Evolutionary conservation across 2,113 vertebrate species (phyloP).

Genomic region (Apeltes quadracus): DNA sequence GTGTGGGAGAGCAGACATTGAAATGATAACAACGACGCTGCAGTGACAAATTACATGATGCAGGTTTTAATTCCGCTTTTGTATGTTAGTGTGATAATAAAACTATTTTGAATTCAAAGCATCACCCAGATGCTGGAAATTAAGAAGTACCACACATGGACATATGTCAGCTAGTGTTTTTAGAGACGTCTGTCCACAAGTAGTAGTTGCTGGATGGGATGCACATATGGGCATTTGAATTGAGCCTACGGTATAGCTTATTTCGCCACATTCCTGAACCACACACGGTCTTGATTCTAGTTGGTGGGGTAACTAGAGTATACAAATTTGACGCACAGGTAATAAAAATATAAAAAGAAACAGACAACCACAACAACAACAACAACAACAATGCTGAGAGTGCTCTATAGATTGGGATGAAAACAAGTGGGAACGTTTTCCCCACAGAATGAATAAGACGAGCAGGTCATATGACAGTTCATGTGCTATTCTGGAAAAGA

Average conservation of each 20-base stretch:
- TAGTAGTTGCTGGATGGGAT: neutral
- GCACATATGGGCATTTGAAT: too few species aligned
- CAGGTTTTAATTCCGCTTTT: neutral
- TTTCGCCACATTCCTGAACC: neutral
- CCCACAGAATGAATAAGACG: neutral
- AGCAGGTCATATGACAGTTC: neutral
- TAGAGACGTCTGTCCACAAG: neutral
- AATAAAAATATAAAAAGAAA: neutral
- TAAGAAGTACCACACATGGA: neutral
- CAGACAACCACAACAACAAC: neutral
- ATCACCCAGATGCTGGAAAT: neutral
- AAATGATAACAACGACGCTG: neutral
- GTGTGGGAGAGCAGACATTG: conserved; percentile 48
- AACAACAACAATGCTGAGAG: neutral
- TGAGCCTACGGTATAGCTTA: too few species aligned
- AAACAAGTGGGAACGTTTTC: neutral
- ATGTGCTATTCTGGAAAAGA: neutral
- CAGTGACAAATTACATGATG: neutral
- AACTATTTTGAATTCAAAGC: neutral
- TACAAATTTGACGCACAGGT: neutral
- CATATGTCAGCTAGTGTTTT: neutral
- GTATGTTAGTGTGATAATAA: neutral
- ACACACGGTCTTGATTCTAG: neutral
- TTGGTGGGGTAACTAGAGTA: neutral
- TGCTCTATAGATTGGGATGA: neutral